Evolutionary conservation across 2,888 invertebrate species (phyloP).

Genomic region (Gnatocerus cornutus): DNA sequence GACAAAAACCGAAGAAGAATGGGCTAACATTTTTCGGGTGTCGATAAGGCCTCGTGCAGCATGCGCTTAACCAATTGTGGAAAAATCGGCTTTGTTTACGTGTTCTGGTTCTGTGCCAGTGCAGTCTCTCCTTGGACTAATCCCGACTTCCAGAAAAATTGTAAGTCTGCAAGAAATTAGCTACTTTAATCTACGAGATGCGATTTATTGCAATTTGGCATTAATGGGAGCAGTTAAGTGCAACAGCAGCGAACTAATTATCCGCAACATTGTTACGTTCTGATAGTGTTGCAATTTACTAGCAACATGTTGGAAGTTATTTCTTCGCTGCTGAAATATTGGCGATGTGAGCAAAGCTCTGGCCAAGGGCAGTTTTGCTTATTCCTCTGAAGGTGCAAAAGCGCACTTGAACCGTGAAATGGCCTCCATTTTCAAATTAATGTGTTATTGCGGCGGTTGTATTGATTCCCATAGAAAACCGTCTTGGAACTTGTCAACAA

Average conservation of each 20-base stretch:
- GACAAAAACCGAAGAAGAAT: constrained; percentile 44
- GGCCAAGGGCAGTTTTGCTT: constrained; percentile 14
- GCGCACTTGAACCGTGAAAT: background rate
- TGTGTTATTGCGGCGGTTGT: too few relatives aligned
- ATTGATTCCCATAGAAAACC: too few relatives aligned
- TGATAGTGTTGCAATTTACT: constrained; percentile 35
- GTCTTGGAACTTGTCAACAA: too few relatives aligned
- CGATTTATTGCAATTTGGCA: constrained; percentile 22
- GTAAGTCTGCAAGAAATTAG: constrained; percentile 56
- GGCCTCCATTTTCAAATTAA: too few relatives aligned
- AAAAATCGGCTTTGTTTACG: constrained; percentile 46
- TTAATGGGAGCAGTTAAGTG: constrained; percentile 33
- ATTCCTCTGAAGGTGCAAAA: constrained; percentile 20
- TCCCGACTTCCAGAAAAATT: constrained; percentile 62
- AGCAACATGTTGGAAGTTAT: constrained; percentile 12
- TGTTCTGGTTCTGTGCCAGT: constrained; percentile 35
- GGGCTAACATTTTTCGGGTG: constrained; percentile 48
- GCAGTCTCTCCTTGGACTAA: constrained; percentile 56
- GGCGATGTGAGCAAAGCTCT: background rate
- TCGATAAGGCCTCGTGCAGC: constrained; percentile 28
- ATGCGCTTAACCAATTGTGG: constrained; percentile 27
- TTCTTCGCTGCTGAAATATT: constrained; percentile 21
- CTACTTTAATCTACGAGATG: constrained; percentile 17
- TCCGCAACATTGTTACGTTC: constrained; percentile 27
- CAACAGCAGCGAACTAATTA: constrained; percentile 35